Evolutionary conservation across 2,888 invertebrate species (phyloP).

Genomic region (Drosophila neoperkinsi): DNA sequence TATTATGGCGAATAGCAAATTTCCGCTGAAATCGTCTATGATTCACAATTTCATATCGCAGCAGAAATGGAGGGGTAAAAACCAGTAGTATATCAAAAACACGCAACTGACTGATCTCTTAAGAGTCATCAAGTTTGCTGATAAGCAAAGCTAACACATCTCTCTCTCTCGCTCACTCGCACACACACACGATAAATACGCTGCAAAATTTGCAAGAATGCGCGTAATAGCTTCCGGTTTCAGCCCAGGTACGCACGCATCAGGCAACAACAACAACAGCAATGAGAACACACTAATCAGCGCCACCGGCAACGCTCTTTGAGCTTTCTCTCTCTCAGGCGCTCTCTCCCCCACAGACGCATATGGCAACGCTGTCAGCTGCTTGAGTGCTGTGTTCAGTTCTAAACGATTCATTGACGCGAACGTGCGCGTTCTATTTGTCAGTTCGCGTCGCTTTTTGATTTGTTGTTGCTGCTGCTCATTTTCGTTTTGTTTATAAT

Average conservation of each 20-base stretch:
- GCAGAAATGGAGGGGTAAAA: conserved; percentile 49
- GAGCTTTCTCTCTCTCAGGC: not conserved
- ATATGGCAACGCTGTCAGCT: conserved; percentile 19
- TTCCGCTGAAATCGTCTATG: conserved; percentile 54
- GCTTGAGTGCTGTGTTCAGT: conserved; percentile 54
- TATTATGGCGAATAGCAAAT: conserved; percentile 42
- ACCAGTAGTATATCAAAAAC: conserved; percentile 33
- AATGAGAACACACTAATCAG: conserved; percentile 12
- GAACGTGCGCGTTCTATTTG: conserved; percentile 57
- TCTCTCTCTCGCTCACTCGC: conserved; percentile 1
- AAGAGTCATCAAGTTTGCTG: conserved; percentile 43
- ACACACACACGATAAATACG: conserved; percentile 38
- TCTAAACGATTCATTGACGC: conserved; percentile 65
- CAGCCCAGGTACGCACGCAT: conserved; percentile 26
- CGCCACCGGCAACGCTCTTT: conserved; percentile 13
- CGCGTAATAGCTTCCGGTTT: conserved; percentile 68
- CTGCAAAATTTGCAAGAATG: conserved; percentile 49
- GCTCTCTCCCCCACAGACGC: conserved; percentile 14
- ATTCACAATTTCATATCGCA: conserved; percentile 51
- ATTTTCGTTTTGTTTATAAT: conserved; percentile 64
- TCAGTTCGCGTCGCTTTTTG: conserved; percentile 31
- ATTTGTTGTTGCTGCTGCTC: conserved; percentile 35
- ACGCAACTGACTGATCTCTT: conserved; percentile 33
- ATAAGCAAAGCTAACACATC: conserved; percentile 42
- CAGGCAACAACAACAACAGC: conserved; percentile 26